Evolutionary conservation across 2,113 vertebrate genomes (phyloP).

Genomic region (Chloebia gouldiae): DNA sequence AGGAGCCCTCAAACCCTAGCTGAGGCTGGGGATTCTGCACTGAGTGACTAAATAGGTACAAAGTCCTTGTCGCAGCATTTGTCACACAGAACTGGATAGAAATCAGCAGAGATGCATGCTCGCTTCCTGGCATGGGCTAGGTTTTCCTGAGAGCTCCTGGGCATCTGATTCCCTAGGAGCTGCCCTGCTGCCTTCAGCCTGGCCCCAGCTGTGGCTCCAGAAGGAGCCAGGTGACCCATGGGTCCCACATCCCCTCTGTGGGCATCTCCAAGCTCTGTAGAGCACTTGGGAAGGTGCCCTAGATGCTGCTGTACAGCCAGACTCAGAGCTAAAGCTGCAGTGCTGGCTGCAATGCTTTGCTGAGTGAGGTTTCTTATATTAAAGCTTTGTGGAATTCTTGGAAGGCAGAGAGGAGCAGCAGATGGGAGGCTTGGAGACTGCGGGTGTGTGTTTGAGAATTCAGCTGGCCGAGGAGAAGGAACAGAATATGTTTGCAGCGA

Average conservation of each 20-base stretch:
- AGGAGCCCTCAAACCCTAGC: neutral
- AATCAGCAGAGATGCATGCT: fast-evolving
- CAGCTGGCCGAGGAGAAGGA: neutral
- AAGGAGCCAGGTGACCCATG: neutral
- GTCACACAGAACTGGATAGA: neutral
- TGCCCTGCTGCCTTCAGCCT: neutral
- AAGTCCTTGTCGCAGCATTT: neutral
- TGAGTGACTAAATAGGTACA: neutral
- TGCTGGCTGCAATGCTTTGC: neutral
- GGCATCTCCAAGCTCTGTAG: neutral
- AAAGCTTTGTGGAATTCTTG: neutral
- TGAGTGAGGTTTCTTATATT: neutral
- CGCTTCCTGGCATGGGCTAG: neutral
- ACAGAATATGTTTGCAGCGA: neutral
- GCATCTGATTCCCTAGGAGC: neutral
- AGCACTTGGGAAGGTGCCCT: neutral
- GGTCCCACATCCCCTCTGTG: fast-evolving
- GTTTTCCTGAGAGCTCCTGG: neutral
- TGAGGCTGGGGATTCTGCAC: neutral
- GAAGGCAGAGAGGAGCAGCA: constrained; percentile 8
- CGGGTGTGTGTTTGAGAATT: neutral
- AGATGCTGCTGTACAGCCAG: neutral
- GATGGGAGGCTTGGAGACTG: constrained; percentile 24
- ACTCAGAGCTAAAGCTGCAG: neutral
- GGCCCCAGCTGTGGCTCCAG: neutral